phyloP scores from a whole-genome alignment of 2,797 vertebrate genomes.

The Cacajao melanocephalus region DNA sequence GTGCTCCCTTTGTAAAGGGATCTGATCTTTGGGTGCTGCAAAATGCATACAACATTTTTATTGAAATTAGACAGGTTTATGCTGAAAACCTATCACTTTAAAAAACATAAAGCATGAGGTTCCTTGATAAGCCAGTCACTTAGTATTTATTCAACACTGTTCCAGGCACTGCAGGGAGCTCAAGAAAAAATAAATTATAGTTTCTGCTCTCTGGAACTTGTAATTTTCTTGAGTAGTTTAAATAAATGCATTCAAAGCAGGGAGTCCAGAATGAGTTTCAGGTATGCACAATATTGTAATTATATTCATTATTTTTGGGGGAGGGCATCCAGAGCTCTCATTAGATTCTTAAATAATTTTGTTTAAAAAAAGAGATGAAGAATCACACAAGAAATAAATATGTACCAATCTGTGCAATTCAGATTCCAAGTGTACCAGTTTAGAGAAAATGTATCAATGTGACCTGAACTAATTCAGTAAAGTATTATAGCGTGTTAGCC shows the following conservation, averaged over 20 bases:
- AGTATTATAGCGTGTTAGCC: background rate
- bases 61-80: background rate
- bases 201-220: background rate
- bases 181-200: background rate
- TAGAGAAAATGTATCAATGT: background rate
- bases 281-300: background rate
- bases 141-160: constrained; percentile 1
- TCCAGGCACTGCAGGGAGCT: background rate
- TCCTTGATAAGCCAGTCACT: background rate
- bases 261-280: background rate
- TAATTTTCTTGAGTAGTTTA: constrained; percentile 28
- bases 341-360: constrained; percentile 20
- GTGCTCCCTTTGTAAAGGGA: background rate
- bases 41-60: background rate
- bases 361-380: background rate
- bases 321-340: background rate
- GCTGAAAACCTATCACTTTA: background rate
- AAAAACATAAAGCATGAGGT: background rate
- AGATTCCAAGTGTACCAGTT: background rate
- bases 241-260: background rate
- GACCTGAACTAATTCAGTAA: constrained; percentile 1
- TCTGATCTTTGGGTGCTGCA: background rate
- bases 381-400: background rate
- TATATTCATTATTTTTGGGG: background rate
- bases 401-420: background rate